A percentile compares a stretch with the other conserved stretches of the same genome.
These are phyloP conservation scores for Oedothorax gibbosus DNA, from an alignment of 1,140 invertebrate species.

Conservation along the genomic window DNA sequence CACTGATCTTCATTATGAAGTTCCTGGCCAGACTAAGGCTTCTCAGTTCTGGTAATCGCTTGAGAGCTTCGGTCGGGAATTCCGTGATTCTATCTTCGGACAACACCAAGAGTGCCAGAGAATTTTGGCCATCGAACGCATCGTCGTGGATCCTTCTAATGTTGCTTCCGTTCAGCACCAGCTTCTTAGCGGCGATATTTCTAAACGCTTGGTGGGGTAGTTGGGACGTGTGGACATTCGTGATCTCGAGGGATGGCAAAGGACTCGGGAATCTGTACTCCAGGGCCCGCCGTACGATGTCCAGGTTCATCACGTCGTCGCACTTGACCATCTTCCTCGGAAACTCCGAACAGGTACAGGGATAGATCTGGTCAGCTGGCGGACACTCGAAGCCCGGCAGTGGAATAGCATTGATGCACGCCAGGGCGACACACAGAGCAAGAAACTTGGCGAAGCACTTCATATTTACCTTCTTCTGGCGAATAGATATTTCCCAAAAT, in stretches of 20 bases:
- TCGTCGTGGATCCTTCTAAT: conserved; percentile 44
- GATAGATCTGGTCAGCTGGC: conserved; percentile 23
- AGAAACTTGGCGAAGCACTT: neutral
- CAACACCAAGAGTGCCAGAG: conserved; percentile 19
- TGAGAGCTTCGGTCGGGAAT: conserved; percentile 46
- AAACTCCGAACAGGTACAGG: conserved; percentile 14
- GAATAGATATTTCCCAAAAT: conserved; percentile 27
- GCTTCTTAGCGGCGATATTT: conserved; percentile 14
- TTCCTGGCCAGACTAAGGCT: conserved; percentile 46
- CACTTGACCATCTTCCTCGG: conserved; percentile 27
- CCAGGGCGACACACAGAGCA: conserved; percentile 4
- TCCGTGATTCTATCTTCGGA: conserved; percentile 41
- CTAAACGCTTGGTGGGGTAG: conserved; percentile 24
- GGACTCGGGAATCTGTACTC: conserved; percentile 12
- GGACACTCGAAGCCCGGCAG: conserved; percentile 35
- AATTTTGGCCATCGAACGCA: conserved; percentile 41
- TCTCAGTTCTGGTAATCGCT: conserved; percentile 6
- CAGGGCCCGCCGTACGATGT: conserved; percentile 14
- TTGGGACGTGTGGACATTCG: conserved; percentile 10
- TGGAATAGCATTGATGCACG: neutral
- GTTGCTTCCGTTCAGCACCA: conserved; percentile 39
- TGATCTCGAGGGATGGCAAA: conserved; percentile 7
- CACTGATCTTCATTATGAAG: conserved; percentile 19
- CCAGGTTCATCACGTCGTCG: conserved; percentile 37
- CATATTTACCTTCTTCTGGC: neutral